phyloP scores from a whole-genome alignment of 2,888 invertebrate species.

The Machimus rusticus region DNA sequence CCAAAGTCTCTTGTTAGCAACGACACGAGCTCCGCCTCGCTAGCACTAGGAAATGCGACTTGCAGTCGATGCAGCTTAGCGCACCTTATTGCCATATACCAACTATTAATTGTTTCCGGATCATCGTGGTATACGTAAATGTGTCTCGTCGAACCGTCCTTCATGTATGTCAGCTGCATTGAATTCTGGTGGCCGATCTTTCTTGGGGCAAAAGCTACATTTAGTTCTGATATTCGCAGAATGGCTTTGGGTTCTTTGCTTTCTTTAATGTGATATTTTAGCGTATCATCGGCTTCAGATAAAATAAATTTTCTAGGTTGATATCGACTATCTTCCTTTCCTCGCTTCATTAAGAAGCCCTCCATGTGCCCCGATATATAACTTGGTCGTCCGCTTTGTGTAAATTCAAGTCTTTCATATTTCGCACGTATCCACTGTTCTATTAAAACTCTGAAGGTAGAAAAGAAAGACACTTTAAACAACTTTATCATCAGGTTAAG shows the following conservation, averaged over 20 bases:
- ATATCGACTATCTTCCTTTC: constrained; percentile 86
- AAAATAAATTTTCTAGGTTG: constrained; percentile 84
- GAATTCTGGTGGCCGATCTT: constrained; percentile 83
- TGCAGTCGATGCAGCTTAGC: constrained; percentile 84
- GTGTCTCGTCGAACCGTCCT: constrained; percentile 85
- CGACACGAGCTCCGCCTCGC: constrained; percentile 74
- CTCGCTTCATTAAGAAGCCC: constrained; percentile 87
- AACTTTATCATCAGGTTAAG: background rate
- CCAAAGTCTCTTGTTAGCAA: constrained; percentile 83
- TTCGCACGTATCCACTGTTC: constrained; percentile 93
- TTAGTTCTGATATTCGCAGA: constrained; percentile 80
- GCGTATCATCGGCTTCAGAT: constrained; percentile 79
- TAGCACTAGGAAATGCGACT: constrained; percentile 82
- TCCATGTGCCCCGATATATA: constrained; percentile 84
- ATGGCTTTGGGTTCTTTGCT: constrained; percentile 83
- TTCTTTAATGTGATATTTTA: constrained; percentile 79
- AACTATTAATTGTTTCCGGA: constrained; percentile 83
- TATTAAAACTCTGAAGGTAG: constrained; percentile 74
- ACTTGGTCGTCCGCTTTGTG: constrained; percentile 75
- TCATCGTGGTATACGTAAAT: constrained; percentile 88
- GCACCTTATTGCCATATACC: constrained; percentile 84
- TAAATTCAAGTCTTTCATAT: constrained; percentile 88
- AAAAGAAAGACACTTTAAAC: background rate
- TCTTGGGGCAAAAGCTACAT: constrained; percentile 82
- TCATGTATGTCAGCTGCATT: constrained; percentile 84